A percentile compares a stretch with the other conserved stretches of the same genome.
These are phyloP conservation scores for Petrophora chlorosata DNA, from an alignment of 2,888 invertebrate genomes.

Conservation along the genomic window DNA sequence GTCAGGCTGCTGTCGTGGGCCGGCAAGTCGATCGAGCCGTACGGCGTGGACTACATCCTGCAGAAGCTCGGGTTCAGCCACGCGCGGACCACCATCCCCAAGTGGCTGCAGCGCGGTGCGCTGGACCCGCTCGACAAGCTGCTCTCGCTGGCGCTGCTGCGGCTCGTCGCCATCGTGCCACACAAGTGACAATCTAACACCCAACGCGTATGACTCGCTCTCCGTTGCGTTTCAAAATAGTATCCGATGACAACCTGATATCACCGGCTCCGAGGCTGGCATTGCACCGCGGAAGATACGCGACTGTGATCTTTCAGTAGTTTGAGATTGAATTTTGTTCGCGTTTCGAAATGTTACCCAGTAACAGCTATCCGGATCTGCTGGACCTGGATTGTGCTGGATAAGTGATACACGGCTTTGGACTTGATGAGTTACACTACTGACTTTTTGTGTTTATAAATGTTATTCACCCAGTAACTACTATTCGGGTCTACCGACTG, in stretches of 20 bases:
- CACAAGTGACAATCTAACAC: conserved; percentile 55
- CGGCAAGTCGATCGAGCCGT: conserved; percentile 98
- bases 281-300: too few species aligned
- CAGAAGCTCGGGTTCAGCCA: conserved; percentile 99
- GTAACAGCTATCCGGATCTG: too few species aligned
- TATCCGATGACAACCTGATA: not conserved
- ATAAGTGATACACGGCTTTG: too few species aligned
- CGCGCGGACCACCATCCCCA: conserved; percentile 98
- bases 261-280: too few species aligned
- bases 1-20: conserved; percentile 91
- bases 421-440: too few species aligned
- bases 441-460: too few species aligned
- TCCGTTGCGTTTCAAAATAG: not conserved
- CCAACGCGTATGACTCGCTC: not conserved
- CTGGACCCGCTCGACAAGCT: conserved; percentile 98
- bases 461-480: too few species aligned
- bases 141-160: conserved; percentile 90
- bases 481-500: too few species aligned
- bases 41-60: conserved; percentile 98
- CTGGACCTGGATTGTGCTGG: too few species aligned
- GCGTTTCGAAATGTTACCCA: too few species aligned
- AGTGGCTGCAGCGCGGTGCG: conserved; percentile 99
- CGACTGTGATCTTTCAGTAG: too few species aligned
- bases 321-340: too few species aligned
- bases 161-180: conserved; percentile 86